Evolutionary conservation across 2,888 invertebrate species (phyloP), one percentile per base, ranked within the genome.

Genomic region (Amiota minor): DNA sequence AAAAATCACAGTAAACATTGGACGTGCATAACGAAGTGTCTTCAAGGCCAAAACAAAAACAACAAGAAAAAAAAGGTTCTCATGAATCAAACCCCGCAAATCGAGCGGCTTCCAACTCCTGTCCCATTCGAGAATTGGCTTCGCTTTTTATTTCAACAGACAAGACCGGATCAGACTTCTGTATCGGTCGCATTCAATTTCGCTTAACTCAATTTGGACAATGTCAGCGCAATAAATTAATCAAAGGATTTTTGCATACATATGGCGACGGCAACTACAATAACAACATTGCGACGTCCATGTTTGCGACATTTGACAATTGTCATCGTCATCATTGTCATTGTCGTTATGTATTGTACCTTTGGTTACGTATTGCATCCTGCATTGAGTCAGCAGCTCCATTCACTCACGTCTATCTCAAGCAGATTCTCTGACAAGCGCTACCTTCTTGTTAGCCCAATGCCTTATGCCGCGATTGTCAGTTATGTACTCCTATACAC

Each of bases 401-500:
- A 59, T 16, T 67, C 67, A 67, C 67, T 67, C 67, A 67, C 18
- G 61, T 23, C 61, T 35, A 61, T 61, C 61, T 67, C 4, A 6
- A 11, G 8, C 50, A 61, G 23, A 12, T 61, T 14, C 61, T 35
- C 11, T 67, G 67, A 67, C 67, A 67, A 46, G 67, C 50, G 67
- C 16, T 50, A 50, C 35, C 35, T 35, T 35, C 35, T 6, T 35
- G 35, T 35, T 35, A 35, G 2, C 35, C 35, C 35, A 3, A 35
- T 35, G 6, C 35, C 6, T 6, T 35, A 35, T 35, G 35, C 35
- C 6, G 6, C 35, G 35, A 35, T 35, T 35, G 35, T 35, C 35
- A 35, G 35, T 35, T 35, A 35, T 35, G 4, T 35, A 35, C 35
- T 35, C 72, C 74, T 80, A 78, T 78, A n/a, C n/a, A n/a, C n/a